Evolutionary conservation across 2,113 vertebrate genomes (phyloP), one percentile per base, ranked within the genome.

Genomic region (Lipophrys pholis): DNA sequence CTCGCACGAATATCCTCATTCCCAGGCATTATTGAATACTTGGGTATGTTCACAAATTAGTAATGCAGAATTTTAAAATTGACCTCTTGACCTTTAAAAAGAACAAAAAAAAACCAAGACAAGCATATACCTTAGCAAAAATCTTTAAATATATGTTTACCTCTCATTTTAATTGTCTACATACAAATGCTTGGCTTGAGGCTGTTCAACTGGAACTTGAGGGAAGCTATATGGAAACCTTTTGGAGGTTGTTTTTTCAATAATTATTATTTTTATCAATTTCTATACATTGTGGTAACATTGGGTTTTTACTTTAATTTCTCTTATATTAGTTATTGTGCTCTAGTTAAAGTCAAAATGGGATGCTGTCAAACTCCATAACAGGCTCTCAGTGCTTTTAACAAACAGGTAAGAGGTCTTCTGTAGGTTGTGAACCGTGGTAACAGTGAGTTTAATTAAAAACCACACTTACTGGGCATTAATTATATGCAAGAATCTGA

Each of bases 61-160:
- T 11, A 66, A 38, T 10, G 7, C 43, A 17, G 15, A 57, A 67
- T 76, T 70, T 64, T 70, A 41, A 83, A 69, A 52, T 41, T 53
- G 11, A 17, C 11, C 21, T 69, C 75, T 74, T 70, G 63, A 74
- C 57, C 73, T 76, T 5, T 64, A 51, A 79, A n/a, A n/a, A n/a
- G n/a, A n/a, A n/a, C n/a, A n/a, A n/a, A n/a, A n/a, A n/a, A n/a
- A n/a, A n/a, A n/a, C n/a, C n/a, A n/a, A n/a, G n/a, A n/a, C n/a
- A n/a, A n/a, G n/a, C n/a, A n/a, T n/a, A n/a, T n/a, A n/a, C n/a
- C n/a, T n/a, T n/a, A n/a, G n/a, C n/a, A n/a, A n/a, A n/a, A n/a
- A n/a, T n/a, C n/a, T n/a, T n/a, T 49, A 55, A 35, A 9, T 11
- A 49, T 21, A 15, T 38, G 69, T 51, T 40, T 40, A 59, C 58